These are phyloP conservation scores for Pelochelys cantorii DNA, from an alignment of 2,797 vertebrate genomes.

Conservation along the genomic window DNA sequence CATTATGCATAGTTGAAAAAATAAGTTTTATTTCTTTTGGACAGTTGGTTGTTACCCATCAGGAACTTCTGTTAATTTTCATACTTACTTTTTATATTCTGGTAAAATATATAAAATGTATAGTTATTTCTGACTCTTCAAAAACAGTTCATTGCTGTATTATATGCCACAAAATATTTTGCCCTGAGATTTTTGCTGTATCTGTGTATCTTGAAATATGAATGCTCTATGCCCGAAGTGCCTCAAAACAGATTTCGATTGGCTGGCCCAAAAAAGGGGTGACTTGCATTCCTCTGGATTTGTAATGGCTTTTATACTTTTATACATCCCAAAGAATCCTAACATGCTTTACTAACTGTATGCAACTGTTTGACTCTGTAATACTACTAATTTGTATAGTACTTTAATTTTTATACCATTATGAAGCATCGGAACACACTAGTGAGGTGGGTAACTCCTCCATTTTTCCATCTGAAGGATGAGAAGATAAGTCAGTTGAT, in stretches of 20 bases:
- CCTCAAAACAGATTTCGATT: neutral
- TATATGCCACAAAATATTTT: neutral
- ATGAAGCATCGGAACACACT: neutral
- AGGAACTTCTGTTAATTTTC: neutral
- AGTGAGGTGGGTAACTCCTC: too few relatives aligned
- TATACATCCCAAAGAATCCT: neutral
- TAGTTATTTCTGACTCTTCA: rapidly evolving
- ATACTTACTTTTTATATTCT: neutral
- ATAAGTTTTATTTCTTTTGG: neutral
- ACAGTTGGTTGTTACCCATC: neutral
- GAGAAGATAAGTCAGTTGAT: neutral
- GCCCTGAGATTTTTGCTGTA: neutral
- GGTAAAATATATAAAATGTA: neutral
- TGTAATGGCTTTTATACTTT: neutral
- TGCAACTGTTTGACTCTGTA: neutral
- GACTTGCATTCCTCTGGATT: neutral
- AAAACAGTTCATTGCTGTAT: neutral
- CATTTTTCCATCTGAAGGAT: too few relatives aligned
- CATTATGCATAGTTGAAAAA: neutral
- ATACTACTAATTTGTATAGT: neutral
- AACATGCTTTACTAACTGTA: neutral
- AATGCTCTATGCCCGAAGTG: neutral
- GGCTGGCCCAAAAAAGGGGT: rapidly evolving
- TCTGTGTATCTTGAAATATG: neutral
- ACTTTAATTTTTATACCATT: neutral